phyloP scores from a whole-genome alignment of 2,888 invertebrate species.

The Fragum sueziense region DNA sequence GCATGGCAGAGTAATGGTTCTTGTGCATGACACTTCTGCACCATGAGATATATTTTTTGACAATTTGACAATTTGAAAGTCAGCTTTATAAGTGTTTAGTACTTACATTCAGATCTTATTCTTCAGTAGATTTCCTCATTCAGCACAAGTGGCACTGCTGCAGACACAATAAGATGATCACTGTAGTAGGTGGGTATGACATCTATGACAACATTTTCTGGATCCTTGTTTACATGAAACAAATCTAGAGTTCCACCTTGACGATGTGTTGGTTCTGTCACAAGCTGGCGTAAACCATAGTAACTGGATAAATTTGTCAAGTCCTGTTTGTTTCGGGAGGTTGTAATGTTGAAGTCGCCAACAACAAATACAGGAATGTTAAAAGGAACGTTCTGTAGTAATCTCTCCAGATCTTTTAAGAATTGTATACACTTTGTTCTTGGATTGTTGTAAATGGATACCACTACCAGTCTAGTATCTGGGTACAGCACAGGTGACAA shows the following conservation, averaged over 20 bases:
- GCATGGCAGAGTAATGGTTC: no score
- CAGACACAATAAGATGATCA: constrained; percentile 36
- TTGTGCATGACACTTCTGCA: no score
- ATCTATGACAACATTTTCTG: constrained; percentile 12
- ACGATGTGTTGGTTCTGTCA: constrained; percentile 31
- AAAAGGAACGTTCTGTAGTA: constrained; percentile 13
- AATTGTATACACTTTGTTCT: neutral
- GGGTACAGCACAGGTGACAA: neutral
- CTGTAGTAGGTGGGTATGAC: constrained; percentile 46
- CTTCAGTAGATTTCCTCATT: no score
- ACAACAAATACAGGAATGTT: neutral
- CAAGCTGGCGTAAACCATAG: constrained; percentile 38
- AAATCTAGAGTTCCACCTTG: constrained; percentile 41
- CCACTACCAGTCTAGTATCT: neutral
- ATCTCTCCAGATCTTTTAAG: constrained; percentile 11
- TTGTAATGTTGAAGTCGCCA: constrained; percentile 4
- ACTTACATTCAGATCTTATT: no score
- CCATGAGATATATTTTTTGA: no score
- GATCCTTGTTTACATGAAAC: constrained; percentile 22
- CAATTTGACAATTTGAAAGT: no score
- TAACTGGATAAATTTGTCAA: constrained; percentile 20
- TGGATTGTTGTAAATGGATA: constrained; percentile 24
- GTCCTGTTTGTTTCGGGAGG: constrained; percentile 22
- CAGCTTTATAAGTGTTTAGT: no score
- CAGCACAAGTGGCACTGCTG: neutral